Base-by-base conservation (phyloP, 2,797 vertebrate genomes). In the Sebastes wilsoni region DNA sequence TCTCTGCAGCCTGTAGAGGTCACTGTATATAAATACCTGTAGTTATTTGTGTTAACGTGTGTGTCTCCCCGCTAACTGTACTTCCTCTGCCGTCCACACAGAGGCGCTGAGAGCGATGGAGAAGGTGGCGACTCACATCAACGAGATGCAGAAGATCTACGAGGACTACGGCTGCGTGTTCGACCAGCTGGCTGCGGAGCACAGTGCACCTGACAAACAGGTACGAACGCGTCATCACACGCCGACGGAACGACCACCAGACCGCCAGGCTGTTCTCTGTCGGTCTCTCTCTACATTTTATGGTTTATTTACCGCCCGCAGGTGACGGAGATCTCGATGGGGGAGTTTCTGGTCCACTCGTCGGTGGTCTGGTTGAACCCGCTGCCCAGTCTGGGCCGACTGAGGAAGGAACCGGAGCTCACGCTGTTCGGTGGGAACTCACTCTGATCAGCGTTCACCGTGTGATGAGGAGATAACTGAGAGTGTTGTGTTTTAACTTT, bases 131-230 rank as follows among this genome's bases (percentile, higher is more conserved):
- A 98, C 95, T 88, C 97, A 99, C 92, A 99, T 99, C 85, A 99
- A 99, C 0, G 98, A 99, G 93, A 99, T 99, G 98, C 98, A 99
- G 95, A 99, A 99, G 94, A 97, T 99, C 81, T 98, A 98, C 10
- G 98, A 99, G 91, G 98, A 98, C 32, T 99, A 97, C 0, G 98
- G 98, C 77, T 93, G 95, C 0, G 98, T 99, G 86, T 99, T 99
- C 68, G 98, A 99, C 90, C 97, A 98, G 90, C 93, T 99, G 20
- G 96, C 97, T 2, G 96, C 97, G 0, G 97, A 99, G 87, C 97
- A 98, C 92, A 97, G 95, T 3, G 95, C 95, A 55, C 88, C 94
- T 0, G 94, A 97, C 86, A 96, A 94, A 89, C 97, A 98, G 97
- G 98, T 92, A 23, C 56, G 23, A 6, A 25, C 54, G 1, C 22